Conservation (phyloP, 2,113 vertebrate genomes). For the Ariopsis seemanni region DNA sequence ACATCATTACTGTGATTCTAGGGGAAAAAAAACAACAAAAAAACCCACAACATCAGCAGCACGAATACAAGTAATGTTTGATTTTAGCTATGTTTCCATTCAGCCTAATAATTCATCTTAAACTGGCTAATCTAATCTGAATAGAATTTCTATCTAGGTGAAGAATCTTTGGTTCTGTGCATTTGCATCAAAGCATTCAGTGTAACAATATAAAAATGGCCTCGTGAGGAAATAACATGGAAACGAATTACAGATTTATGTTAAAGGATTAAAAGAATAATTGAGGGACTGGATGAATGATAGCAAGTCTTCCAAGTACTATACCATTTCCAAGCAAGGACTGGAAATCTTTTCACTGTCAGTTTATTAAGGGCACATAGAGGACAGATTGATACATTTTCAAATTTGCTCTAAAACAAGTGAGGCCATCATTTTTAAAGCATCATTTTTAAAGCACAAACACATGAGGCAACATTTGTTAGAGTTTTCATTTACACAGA, state of each 20-base stretch:
- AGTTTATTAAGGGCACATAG: background rate
- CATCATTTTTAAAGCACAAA: background rate
- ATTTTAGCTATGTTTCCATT: background rate
- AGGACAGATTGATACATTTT: background rate
- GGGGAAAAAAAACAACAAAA: no score
- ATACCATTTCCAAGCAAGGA: background rate
- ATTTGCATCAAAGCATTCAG: background rate
- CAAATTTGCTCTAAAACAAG: background rate
- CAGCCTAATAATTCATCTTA: background rate
- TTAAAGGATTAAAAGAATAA: background rate
- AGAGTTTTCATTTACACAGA: no score
- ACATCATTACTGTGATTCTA: background rate
- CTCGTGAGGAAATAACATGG: background rate
- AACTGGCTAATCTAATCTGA: background rate
- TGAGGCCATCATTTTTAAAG: background rate
- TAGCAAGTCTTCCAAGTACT: background rate
- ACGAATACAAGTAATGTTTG: background rate
- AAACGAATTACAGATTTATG: background rate
- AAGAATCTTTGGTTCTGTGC: background rate
- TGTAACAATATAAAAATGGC: background rate
- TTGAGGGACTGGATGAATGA: background rate
- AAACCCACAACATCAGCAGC: background rate
- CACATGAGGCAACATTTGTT: background rate
- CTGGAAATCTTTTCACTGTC: background rate
- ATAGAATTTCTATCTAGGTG: background rate